A percentile compares a stretch with the other conserved stretches of the same genome.
These are phyloP conservation scores for Hirudinaria manillensis DNA, from an alignment of 2,888 invertebrate genomes.

Conservation along the genomic window DNA sequence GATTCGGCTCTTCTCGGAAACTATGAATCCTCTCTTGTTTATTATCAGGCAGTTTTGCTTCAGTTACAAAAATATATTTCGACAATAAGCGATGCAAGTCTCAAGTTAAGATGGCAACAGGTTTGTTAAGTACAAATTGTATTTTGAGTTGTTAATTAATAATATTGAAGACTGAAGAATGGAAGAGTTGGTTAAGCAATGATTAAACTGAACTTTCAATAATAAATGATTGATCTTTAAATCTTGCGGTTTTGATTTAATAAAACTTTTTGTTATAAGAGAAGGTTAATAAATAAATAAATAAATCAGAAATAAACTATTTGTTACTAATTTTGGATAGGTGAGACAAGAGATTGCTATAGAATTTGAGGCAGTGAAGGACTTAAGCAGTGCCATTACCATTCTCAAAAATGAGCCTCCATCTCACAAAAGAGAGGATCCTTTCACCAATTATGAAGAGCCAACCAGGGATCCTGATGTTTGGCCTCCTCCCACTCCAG, in stretches of 20 bases:
- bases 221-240: not conserved
- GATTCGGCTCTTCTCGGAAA: conserved; percentile 87
- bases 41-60: conserved; percentile 85
- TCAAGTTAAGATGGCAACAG: conserved; percentile 60
- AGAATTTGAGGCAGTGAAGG: conserved; percentile 85
- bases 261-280: not conserved
- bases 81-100: conserved; percentile 53
- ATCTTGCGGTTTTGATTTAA: not conserved
- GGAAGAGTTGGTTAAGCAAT: not conserved
- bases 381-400: conserved; percentile 69
- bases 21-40: conserved; percentile 86
- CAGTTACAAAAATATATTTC: conserved; percentile 78
- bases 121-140: conserved; percentile 55
- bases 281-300: not conserved
- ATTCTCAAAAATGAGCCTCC: conserved; percentile 62
- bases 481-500: conserved; percentile 68
- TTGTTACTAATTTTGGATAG: conserved; percentile 47
- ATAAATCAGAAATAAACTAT: not conserved
- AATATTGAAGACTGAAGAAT: too few species aligned
- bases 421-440: conserved; percentile 43
- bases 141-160: not conserved
- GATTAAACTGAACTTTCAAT: not conserved
- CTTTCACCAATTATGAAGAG: conserved; percentile 58
- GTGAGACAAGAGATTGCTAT: conserved; percentile 79
- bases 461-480: conserved; percentile 72